Base-by-base conservation (phyloP, 2,888 invertebrate genomes). In the Augochlorella aurata region DNA sequence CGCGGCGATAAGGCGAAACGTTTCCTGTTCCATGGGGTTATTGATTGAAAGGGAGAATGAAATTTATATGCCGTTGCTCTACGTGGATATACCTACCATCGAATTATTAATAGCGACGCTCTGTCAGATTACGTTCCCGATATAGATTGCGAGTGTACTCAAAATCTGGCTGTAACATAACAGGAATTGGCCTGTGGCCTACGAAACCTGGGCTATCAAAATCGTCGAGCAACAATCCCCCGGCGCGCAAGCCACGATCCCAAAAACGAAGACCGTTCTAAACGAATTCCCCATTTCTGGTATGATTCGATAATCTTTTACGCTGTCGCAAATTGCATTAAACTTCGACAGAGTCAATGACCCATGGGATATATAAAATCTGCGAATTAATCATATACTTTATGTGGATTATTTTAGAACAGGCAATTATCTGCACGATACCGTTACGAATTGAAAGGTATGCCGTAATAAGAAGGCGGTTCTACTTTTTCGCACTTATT, bases 21-120 rank as follows among this genome's bases (percentile, higher is more conserved):
- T 66, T 70, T 78, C 73, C 79, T 47, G 78, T 10, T 47, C 58
- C 47, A 18, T 54, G 49, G 47, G 45, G 58, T 61, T 80, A 77
- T 67, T 77, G 78, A 80, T 73, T 44, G 61, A 52, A 38, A 44
- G 24, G 47, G 72, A 72, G 47, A 63, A 67, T 49, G 21, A 63
- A 52, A 49, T 72, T 77, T 29, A 9, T 18, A 18, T 45, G 45
- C 10, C 7, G 14, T 24, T 47, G 9, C 5, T 38, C 38, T 45
- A 12, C 16, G 61, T 58, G 45, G 45, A 24, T 45, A 24, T 54
- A 24, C 54, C 54, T 54, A 24, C 47, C 18, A 58, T 24, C 58
- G 45, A 58, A 47, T 24, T 18, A 47, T 71, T 54, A 24, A 54
- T 24, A 24, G 18, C 14, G 45, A 58, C 54, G 21, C 18, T 44